phyloP scores from a whole-genome alignment of 2,797 vertebrate species.

The Sebastes oblongus region DNA sequence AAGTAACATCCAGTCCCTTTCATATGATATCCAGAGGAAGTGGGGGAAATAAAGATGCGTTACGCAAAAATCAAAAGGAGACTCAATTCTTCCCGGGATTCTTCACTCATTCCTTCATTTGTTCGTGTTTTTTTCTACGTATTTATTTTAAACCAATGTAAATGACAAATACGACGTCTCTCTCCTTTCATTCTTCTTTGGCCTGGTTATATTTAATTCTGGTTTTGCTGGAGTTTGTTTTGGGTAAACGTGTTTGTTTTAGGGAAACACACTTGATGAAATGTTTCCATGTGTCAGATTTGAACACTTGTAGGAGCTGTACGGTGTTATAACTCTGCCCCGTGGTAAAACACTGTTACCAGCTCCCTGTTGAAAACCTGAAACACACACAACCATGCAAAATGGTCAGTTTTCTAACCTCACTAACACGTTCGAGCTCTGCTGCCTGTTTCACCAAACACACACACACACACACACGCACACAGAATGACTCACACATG shows the following conservation, averaged over 20 bases:
- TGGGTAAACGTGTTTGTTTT: neutral
- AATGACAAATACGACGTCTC: neutral
- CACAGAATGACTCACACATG: neutral
- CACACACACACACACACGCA: neutral
- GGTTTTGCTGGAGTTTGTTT: neutral
- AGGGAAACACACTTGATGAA: neutral
- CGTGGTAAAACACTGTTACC: neutral
- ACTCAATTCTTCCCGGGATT: neutral
- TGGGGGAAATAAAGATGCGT: neutral
- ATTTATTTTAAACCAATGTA: neutral
- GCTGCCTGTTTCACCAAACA: neutral
- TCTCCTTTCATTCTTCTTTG: neutral
- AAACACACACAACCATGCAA: neutral
- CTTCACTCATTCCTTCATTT: neutral
- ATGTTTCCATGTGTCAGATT: neutral
- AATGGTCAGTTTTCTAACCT: neutral
- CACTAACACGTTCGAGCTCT: neutral
- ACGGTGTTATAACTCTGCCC: neutral
- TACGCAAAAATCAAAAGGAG: neutral
- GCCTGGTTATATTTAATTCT: neutral
- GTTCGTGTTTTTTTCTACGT: neutral
- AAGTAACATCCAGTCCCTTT: no score
- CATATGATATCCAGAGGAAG: neutral
- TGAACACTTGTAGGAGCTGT: neutral
- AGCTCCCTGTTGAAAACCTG: neutral